Base-by-base conservation (phyloP, 2,888 invertebrate genomes). In the Furcula furcula region DNA sequence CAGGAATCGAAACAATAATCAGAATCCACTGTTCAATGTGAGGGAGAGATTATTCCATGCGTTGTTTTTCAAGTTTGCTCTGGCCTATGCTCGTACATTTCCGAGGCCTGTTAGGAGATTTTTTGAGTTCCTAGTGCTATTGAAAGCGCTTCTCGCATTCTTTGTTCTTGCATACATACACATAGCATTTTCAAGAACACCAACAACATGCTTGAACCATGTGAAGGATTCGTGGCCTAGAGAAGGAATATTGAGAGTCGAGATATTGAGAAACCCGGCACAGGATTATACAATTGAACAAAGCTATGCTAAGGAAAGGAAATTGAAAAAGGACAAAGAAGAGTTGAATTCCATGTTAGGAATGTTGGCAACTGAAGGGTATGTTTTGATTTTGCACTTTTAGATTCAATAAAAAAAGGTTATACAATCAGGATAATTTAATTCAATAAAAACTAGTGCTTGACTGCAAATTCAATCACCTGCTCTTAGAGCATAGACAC, bases 121-220 rank as follows among this genome's bases (percentile, higher is more conserved):
- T 59, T 91, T 97, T 66, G 97, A 97, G 81, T 96, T 95, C 81
- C 87, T 94, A 39, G 91, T 96, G 48, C 89, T 97, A 40, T 78
- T 96, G 25, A 95, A 95, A 91, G 95, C 95, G 36, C 75, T 88
- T 29, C 63, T 93, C 33, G 96, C 97, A 33, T 95, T 99, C 80
- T 95, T 96, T 69, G 94, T 97, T 30, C 90, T 99, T 61, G 94
- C 96, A 29, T 99, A 99, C 76, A 97, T 99, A 67, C 99, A 99
- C 73, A 92, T 97, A 73, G 95, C 95, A 45, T 98, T 98, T 81
- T 96, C 97, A 27, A 93, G 96, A 65, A 93, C 96, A 42, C 98
- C 98, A 4, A 95, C 97, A 34, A 97, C 97, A 58, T 99, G 99
- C 76, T 90, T 99, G 56, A 94, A 96, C 70, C 94, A 96, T 75